phyloP scores from a whole-genome alignment of 35 echinoderm and acorn worm genomes.

The Nesometra sesokonis region DNA sequence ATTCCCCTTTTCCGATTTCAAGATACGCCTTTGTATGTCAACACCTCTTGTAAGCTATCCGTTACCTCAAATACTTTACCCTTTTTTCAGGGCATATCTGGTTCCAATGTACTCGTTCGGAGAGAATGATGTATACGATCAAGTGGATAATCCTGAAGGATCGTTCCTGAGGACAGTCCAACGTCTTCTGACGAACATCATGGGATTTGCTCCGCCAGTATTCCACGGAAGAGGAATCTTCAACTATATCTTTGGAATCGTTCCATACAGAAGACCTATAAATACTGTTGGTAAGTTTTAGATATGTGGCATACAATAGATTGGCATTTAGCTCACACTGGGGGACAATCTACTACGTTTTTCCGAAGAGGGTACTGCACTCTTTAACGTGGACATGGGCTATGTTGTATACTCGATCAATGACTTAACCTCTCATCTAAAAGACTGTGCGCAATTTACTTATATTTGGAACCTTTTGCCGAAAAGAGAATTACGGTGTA shows the following conservation, averaged over 20 bases:
- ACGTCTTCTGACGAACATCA: constrained; percentile 10
- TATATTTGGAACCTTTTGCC: background rate
- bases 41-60: background rate
- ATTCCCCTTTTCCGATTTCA: too few species aligned
- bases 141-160: constrained; percentile 59
- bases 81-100: constrained; percentile 47
- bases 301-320: too few species aligned
- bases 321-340: background rate
- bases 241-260: constrained; percentile 63
- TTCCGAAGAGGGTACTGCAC: too few species aligned
- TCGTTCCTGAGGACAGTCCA: constrained; percentile 40
- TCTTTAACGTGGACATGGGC: too few species aligned
- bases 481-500: background rate
- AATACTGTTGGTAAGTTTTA: constrained; percentile 74
- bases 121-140: constrained; percentile 69
- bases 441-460: too few species aligned
- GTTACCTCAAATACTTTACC: background rate
- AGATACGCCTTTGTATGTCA: background rate
- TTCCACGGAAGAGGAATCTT: constrained; percentile 84
- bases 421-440: too few species aligned
- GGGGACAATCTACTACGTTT: background rate
- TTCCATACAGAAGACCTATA: constrained; percentile 69
- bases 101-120: constrained; percentile 87
- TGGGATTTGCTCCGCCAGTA: constrained; percentile 67
- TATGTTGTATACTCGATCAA: too few species aligned